phyloP scores from a whole-genome alignment of 2,113 vertebrate species.

The Taxidea taxus region DNA sequence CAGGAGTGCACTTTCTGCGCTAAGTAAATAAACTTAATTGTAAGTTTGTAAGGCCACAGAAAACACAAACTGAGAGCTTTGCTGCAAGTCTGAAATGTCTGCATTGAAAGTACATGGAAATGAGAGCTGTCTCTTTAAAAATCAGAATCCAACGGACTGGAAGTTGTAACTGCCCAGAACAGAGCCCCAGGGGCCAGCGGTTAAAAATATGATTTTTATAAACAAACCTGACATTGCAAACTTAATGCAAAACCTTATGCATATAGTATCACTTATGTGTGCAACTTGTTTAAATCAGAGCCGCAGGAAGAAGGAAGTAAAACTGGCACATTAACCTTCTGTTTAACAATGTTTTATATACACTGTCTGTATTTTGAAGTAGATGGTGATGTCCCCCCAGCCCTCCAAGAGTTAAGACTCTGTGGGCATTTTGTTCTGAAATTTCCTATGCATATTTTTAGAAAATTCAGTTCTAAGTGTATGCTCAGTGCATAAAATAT shows the following conservation, averaged over 20 bases:
- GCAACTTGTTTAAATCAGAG: conserved; percentile 81
- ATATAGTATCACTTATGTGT: conserved; percentile 75
- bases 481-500: conserved; percentile 38
- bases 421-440: conserved; percentile 74
- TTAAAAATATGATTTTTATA: conserved; percentile 85
- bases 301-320: conserved; percentile 76
- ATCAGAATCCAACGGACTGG: conserved; percentile 58
- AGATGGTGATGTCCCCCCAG: conserved; percentile 55
- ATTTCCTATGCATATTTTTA: conserved; percentile 65
- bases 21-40: conserved; percentile 81
- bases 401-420: conserved; percentile 69
- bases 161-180: conserved; percentile 73
- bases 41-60: conserved; percentile 70
- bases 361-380: conserved; percentile 63
- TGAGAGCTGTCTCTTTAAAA: conserved; percentile 80
- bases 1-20: conserved; percentile 67
- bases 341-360: conserved; percentile 53
- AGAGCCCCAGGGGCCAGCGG: conserved; percentile 76
- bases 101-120: conserved; percentile 66
- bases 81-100: conserved; percentile 64
- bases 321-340: conserved; percentile 77
- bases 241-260: conserved; percentile 81
- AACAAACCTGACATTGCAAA: conserved; percentile 85
- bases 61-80: conserved; percentile 70
- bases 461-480: conserved; percentile 68